Evolutionary conservation across 2,888 invertebrate genomes (phyloP).

Genomic region (Scaptomyza tumidula): DNA sequence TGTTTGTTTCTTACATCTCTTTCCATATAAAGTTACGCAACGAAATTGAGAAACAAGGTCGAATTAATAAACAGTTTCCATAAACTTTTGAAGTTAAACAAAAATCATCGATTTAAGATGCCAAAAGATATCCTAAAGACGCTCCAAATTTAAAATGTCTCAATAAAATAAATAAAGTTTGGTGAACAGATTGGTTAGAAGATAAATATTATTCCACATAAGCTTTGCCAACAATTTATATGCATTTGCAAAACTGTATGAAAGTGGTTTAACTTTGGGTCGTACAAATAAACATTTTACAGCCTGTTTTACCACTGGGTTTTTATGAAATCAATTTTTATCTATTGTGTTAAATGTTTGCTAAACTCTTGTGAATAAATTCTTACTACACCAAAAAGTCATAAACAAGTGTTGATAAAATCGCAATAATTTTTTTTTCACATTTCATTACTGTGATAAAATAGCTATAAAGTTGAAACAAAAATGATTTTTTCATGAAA

Average conservation of each 20-base stretch:
- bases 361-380: neutral
- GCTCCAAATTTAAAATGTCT: neutral
- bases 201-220: too few relatives aligned
- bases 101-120: neutral
- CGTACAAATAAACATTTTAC: conserved; percentile 1
- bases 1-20: conserved; percentile 28
- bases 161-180: neutral
- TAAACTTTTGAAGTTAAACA: conserved; percentile 2
- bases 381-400: neutral
- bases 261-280: neutral
- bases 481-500: neutral
- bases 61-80: neutral
- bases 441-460: neutral
- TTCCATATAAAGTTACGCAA: conserved; percentile 23
- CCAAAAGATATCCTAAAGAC: neutral
- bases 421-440: neutral
- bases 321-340: neutral
- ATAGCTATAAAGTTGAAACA: neutral
- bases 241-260: neutral
- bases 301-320: neutral
- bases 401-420: neutral
- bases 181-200: neutral
- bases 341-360: neutral
- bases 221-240: neutral
- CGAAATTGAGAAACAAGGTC: neutral